phyloP scores from a whole-genome alignment of 2,888 invertebrate genomes.

The Diarsia rubi region DNA sequence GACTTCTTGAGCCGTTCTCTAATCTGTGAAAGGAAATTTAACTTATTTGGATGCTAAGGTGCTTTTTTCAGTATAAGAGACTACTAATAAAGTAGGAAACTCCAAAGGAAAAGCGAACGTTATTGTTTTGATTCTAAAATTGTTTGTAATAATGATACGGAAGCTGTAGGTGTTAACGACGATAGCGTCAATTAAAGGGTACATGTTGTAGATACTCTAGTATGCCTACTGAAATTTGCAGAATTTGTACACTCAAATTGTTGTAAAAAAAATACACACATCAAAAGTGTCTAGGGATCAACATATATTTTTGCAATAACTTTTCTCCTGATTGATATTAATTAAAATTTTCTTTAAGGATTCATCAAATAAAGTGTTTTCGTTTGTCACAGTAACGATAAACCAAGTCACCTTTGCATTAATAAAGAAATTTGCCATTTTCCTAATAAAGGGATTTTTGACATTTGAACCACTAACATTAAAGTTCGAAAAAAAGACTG shows the following conservation, averaged over 20 bases:
- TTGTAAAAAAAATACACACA: no score
- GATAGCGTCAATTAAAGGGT: neutral
- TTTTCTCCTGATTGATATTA: no score
- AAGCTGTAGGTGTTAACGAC: neutral
- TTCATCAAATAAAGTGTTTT: no score
- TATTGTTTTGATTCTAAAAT: neutral
- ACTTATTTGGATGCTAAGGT: neutral
- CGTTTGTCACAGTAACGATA: no score
- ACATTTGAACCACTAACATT: no score
- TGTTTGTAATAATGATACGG: neutral
- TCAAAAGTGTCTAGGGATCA: no score
- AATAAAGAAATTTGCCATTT: no score
- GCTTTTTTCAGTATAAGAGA: neutral
- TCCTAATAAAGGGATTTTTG: no score
- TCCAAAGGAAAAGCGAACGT: neutral
- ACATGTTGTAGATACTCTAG: neutral
- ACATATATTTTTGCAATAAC: no score
- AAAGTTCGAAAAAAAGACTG: no score
- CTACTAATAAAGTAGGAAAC: neutral
- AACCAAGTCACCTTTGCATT: no score
- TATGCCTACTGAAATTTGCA: neutral
- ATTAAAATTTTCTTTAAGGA: no score
- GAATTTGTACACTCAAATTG: neutral
- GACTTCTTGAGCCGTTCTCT: slow-evolving; percentile 92
- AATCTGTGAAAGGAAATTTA: slow-evolving; percentile 77